These are phyloP conservation scores for Camponotus floridanus DNA, from an alignment of 1,140 invertebrate species.

Conservation along the genomic window DNA sequence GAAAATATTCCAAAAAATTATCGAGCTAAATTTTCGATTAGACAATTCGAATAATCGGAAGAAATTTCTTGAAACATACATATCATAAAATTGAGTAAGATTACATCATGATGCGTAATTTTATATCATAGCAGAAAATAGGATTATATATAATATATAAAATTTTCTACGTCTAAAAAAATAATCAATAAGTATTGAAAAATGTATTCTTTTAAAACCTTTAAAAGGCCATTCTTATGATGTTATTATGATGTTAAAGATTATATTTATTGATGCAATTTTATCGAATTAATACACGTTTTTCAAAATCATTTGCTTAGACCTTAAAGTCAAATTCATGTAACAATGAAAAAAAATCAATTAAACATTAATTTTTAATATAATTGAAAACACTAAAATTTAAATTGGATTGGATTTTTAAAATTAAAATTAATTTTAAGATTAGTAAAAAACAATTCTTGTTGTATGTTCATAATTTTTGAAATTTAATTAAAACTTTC, in stretches of 20 bases:
- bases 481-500: background rate
- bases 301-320: background rate
- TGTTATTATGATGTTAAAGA: background rate
- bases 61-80: background rate
- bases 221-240: background rate
- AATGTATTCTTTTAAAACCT: background rate
- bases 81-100: background rate
- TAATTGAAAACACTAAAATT: background rate
- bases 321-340: background rate
- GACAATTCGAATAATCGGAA: background rate
- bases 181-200: background rate
- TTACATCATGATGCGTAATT: constrained; percentile 25
- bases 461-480: background rate
- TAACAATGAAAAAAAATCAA: background rate
- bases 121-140: background rate
- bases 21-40: constrained; percentile 11
- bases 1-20: background rate
- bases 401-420: background rate
- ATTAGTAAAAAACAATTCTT: background rate
- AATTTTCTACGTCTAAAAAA: background rate
- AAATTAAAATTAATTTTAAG: background rate
- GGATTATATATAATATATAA: background rate
- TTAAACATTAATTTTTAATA: background rate
- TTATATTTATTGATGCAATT: constrained; percentile 19
- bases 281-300: background rate